These are phyloP conservation scores for Tyrannus savana DNA, from an alignment of 2,113 vertebrate genomes.

Conservation along the genomic window DNA sequence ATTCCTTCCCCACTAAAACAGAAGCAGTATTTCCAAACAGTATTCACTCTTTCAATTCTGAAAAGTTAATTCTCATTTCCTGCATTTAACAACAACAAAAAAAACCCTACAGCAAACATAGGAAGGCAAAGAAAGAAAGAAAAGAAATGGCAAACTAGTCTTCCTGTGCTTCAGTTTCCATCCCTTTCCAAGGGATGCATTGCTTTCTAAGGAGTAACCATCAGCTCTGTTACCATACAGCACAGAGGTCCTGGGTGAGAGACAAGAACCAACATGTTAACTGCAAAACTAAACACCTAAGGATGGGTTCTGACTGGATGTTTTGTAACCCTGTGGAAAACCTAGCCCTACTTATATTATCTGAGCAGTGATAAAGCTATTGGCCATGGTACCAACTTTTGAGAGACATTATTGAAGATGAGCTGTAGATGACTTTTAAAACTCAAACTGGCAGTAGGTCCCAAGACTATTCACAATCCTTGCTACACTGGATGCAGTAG, in stretches of 20 bases:
- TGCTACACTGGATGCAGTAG: background rate
- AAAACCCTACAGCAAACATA: background rate
- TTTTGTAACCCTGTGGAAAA: background rate
- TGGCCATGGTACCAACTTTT: background rate
- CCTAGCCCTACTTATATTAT: background rate
- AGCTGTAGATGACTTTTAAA: background rate
- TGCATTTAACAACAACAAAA: background rate
- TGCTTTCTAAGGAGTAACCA: background rate
- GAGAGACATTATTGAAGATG: background rate
- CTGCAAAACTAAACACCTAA: background rate
- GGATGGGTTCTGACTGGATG: background rate
- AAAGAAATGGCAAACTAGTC: background rate
- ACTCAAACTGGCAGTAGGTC: background rate
- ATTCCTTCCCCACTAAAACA: background rate
- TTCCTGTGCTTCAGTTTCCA: background rate
- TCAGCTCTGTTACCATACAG: background rate
- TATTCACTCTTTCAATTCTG: background rate
- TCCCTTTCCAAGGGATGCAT: background rate
- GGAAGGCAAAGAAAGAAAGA: background rate
- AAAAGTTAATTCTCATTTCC: background rate
- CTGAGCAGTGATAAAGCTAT: background rate
- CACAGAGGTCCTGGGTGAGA: background rate
- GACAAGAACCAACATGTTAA: background rate
- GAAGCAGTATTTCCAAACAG: background rate
- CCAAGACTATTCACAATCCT: background rate